A percentile compares a stretch with the other conserved stretches of the same genome.
phyloP scores from a whole-genome alignment of 1,140 invertebrate species.

The Papilio helenus region DNA sequence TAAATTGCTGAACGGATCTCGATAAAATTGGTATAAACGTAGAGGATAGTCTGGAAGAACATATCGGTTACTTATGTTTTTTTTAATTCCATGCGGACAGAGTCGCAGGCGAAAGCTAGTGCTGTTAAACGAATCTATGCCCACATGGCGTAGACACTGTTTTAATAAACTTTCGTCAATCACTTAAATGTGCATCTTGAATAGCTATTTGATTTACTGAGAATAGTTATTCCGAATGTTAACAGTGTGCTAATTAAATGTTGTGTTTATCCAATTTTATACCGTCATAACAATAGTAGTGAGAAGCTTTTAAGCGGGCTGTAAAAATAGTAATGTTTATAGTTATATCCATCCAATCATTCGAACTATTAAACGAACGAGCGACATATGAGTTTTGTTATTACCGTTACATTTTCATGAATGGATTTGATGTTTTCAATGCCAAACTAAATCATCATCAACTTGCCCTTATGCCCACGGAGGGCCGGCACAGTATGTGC shows the following conservation, averaged over 20 bases:
- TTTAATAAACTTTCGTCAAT: no score
- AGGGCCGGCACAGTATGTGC: no score
- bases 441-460: no score
- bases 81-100: no score
- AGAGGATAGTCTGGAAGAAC: no score
- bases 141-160: no score
- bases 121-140: background rate
- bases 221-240: background rate
- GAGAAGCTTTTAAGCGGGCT: conserved; percentile 10
- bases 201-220: background rate
- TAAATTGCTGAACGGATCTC: no score
- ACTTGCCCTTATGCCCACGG: no score
- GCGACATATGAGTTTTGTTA: background rate
- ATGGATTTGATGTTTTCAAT: background rate
- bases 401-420: background rate
- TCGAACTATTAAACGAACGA: background rate
- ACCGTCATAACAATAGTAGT: background rate
- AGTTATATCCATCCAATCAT: background rate
- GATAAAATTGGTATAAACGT: no score
- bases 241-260: background rate
- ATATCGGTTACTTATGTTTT: no score
- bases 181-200: background rate
- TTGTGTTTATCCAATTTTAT: conserved; percentile 11
- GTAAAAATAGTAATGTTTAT: conserved; percentile 16
- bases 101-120: no score